Evolutionary conservation across 2,888 invertebrate species (phyloP).

Genomic region (Drosophila helvetica): DNA sequence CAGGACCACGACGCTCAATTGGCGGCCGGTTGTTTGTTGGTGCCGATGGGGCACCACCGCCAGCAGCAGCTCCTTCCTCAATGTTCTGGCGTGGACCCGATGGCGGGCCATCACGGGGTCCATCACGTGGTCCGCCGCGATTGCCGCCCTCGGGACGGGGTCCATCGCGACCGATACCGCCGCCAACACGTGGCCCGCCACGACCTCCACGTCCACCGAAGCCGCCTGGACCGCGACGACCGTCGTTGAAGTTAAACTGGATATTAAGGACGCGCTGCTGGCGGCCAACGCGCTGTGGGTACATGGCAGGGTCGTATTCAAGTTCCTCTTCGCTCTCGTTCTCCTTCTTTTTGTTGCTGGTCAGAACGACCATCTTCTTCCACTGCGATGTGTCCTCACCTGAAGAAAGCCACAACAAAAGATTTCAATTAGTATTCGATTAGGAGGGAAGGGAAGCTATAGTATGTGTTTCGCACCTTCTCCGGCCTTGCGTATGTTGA

Average conservation of each 20-base stretch:
- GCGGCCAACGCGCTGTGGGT: constrained; percentile 93
- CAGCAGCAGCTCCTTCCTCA: constrained; percentile 16
- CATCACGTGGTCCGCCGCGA: constrained; percentile 49
- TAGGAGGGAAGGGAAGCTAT: neutral
- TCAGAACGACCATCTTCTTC: constrained; percentile 94
- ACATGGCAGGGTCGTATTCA: constrained; percentile 91
- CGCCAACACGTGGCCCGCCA: constrained; percentile 77
- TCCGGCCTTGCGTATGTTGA: constrained; percentile 96
- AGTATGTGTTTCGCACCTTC: constrained; percentile 86
- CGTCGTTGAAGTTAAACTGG: constrained; percentile 94
- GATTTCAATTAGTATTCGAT: neutral
- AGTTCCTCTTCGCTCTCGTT: constrained; percentile 89
- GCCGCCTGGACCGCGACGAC: constrained; percentile 88
- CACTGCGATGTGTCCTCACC: constrained; percentile 95
- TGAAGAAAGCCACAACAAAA: constrained; percentile 25
- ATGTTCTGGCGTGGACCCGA: constrained; percentile 36
- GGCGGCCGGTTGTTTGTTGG: constrained; percentile 51
- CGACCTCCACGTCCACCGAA: constrained; percentile 85
- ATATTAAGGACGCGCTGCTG: constrained; percentile 95
- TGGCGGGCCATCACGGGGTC: constrained; percentile 41
- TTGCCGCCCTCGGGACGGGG: constrained; percentile 58
- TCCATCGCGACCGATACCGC: constrained; percentile 76
- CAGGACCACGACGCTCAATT: constrained; percentile 59
- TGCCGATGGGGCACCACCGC: constrained; percentile 23
- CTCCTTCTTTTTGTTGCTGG: constrained; percentile 86